Evolutionary conservation across 2,113 vertebrate species (phyloP), one percentile per base, ranked within the genome.

Genomic region (Aphelocoma coerulescens): DNA sequence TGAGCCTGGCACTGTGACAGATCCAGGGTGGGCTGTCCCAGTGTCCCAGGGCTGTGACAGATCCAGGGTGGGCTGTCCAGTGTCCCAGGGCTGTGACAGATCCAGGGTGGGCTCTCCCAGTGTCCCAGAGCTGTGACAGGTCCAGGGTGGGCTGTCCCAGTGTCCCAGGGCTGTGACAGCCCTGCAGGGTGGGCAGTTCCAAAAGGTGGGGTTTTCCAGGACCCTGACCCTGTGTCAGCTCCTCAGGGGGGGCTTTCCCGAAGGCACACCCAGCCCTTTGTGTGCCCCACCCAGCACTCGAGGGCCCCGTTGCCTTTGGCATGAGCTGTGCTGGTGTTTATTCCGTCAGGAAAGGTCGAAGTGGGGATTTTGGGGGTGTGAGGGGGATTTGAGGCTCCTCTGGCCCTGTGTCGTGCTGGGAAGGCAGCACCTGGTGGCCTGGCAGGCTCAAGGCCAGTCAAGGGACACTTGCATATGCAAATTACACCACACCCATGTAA

Each of bases 401-500:
- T 39, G 24, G 21, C 41, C 16, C 54, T 8, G 15, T 28, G 32
- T 27, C 2, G 0, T 28, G 43, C 44, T 11, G 8, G n/a, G 58
- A 43, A 30, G 46, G 65, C 41, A 63, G 59, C 49, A 16, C 0
- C 1, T 4, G 52, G 16, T 28, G 52, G 24, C n/a, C 33, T 19
- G 43, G 21, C 58, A 62, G 44, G 55, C 30, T 92, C 37, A 3
- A 30, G 18, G 44, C 18, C 12, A 41, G 62, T 18, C 10, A 37
- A 16, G 39, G 14, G 14, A 9, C 27, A 66, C 51, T 11, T 44
- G 24, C 4, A 7, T 3, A 14, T 55, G 66, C 20, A 65, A 71
- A 79, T 24, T 3, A 9, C 1, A n/a, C 4, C 4, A 2, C 9
- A 9, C 5, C 23, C 0, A 0, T 12, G 28, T 48, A 59, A 43